Conservation (phyloP, 2,888 invertebrate species). For the Schizotus pectinicornis region DNA sequence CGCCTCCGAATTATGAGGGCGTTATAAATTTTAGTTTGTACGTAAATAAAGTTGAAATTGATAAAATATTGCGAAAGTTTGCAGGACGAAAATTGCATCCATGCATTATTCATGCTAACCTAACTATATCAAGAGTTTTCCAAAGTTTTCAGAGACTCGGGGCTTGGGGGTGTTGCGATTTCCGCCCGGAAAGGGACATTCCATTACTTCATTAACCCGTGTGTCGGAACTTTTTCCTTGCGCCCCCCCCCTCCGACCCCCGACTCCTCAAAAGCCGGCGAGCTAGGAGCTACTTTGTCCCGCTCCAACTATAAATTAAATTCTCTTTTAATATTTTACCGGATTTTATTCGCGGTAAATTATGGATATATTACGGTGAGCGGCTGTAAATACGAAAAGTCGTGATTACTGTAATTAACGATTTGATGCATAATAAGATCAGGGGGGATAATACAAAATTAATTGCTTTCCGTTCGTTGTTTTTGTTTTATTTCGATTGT, state of each 20-base stretch:
- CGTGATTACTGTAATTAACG: constrained; percentile 30
- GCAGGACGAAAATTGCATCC: constrained; percentile 61
- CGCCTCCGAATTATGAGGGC: constrained; percentile 55
- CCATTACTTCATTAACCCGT: constrained; percentile 12
- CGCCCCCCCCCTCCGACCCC: neutral
- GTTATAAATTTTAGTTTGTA: constrained; percentile 62
- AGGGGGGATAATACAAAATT: constrained; percentile 27
- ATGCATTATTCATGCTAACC: constrained; percentile 61
- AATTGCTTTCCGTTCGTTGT: constrained; percentile 22
- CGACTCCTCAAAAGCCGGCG: neutral
- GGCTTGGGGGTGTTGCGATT: constrained; percentile 27
- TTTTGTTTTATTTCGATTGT: constrained; percentile 3
- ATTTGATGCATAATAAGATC: constrained; percentile 30
- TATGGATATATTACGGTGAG: constrained; percentile 23
- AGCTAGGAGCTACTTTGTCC: neutral
- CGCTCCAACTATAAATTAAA: constrained; percentile 25
- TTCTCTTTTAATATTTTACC: constrained; percentile 26
- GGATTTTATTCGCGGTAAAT: constrained; percentile 26
- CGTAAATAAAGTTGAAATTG: constrained; percentile 63
- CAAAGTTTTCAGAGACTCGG: constrained; percentile 46
- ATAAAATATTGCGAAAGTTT: constrained; percentile 62
- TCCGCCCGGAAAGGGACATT: constrained; percentile 2
- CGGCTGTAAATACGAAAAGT: constrained; percentile 27
- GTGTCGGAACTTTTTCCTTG: constrained; percentile 7
- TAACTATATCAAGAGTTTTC: constrained; percentile 59